These are phyloP conservation scores for Cossypha heuglini DNA, from an alignment of 2,797 vertebrate species.

Conservation along the genomic window DNA sequence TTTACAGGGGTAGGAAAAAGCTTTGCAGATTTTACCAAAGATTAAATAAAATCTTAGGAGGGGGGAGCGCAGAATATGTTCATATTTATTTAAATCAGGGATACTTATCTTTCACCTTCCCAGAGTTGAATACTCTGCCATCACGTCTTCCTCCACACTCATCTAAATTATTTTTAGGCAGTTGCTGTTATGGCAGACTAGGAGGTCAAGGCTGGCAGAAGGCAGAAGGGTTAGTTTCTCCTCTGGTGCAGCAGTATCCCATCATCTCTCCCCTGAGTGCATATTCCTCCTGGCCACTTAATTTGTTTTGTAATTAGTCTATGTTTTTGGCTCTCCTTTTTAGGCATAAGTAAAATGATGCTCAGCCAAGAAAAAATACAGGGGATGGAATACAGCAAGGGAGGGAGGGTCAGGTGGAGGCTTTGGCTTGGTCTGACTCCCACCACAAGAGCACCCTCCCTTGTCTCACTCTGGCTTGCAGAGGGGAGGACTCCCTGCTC, in stretches of 20 bases:
- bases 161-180: background rate
- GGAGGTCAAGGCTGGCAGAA: background rate
- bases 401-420: background rate
- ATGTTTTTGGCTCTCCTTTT: background rate
- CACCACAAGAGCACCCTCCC: background rate
- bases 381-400: background rate
- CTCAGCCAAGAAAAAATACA: background rate
- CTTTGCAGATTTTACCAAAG: conserved; percentile 23
- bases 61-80: background rate
- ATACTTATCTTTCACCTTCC: background rate
- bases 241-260: background rate
- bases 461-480: background rate
- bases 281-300: background rate
- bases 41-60: conserved; percentile 27
- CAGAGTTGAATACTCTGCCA: background rate
- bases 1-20: conserved; percentile 4
- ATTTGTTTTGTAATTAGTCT: conserved; percentile 8
- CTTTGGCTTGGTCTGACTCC: background rate
- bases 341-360: background rate
- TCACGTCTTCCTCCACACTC: background rate
- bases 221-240: background rate
- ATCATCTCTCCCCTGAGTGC: background rate
- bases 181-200: background rate
- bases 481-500: background rate
- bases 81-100: conserved; percentile 7